Base-by-base conservation (phyloP, 2,113 vertebrate species). In the Sialia sialis region DNA sequence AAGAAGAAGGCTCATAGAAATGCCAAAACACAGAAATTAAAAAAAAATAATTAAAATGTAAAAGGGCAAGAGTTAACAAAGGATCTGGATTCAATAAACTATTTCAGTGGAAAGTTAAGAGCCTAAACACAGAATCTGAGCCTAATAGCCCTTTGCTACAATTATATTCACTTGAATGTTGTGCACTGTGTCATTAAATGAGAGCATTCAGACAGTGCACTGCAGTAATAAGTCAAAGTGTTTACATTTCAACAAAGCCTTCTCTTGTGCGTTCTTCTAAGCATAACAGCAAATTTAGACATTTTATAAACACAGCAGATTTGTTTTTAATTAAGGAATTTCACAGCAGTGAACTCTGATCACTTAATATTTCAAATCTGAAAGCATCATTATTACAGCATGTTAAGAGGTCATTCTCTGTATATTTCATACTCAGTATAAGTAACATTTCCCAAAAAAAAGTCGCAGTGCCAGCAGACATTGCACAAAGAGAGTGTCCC, bases 261-360 rank as follows among this genome's bases (percentile, higher is more conserved):
- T 93, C 95, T 94, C 93, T 90, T 83, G 43, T 87, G 77, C 78
- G 41, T 84, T 88, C 91, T 89, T 85, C 81, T 94, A 96, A 95
- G 87, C 91, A 79, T 92, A 97, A 94, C 81, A 51, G 64, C 86
- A 87, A 75, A 6, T 93, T 88, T 70, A 88, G 84, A 96, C 84
- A 63, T 88, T 95, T 85, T 86, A 95, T 95, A 96, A 97, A 96
- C 94, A 96, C 43, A 86, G 73, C 49, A 72, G 64, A 91, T 93
- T 96, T 95, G 87, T 83, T 95, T 95, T 97, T 92, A 81, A 97
- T 96, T 94, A 97, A 92, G 68, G 93, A 96, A 95, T 93, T 97
- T 95, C 49, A 68, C 84, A 87, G 76, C 83, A 80, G 39, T 59
- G 78, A 92, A 95, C 89, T 88, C 86, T 64, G 89, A 94, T 95